Conservation (phyloP, 2,888 invertebrate species). For the Heliothis peltigera region DNA sequence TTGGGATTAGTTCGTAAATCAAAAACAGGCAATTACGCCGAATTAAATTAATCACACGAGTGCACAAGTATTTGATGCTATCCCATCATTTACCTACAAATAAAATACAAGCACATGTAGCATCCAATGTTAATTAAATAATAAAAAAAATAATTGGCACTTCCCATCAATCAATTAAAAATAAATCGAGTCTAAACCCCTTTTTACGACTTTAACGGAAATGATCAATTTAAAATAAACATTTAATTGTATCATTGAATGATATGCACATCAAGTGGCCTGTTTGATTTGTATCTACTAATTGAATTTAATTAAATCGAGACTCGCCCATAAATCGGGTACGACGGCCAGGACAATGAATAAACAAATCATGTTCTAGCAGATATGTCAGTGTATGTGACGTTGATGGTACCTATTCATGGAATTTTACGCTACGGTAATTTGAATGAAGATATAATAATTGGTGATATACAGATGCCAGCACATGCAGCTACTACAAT, state of each 20-base stretch:
- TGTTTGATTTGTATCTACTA: constrained; percentile 71
- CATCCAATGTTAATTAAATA: not conserved
- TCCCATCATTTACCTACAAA: not conserved
- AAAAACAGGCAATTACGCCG: not conserved
- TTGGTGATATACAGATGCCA: no score
- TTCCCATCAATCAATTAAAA: constrained; percentile 31
- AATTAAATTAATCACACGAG: not conserved
- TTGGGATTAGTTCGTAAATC: no score
- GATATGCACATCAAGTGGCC: constrained; percentile 58
- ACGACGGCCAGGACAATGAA: constrained; percentile 34
- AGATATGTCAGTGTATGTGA: constrained; percentile 28
- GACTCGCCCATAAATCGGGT: constrained; percentile 63
- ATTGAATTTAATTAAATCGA: constrained; percentile 70
- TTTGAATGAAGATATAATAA: no score
- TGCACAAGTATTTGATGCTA: not conserved
- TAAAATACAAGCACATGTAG: not conserved
- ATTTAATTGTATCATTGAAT: constrained; percentile 47
- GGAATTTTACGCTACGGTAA: no score
- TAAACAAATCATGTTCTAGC: constrained; percentile 34
- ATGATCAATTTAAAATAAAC: constrained; percentile 49
- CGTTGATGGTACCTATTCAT: not conserved
- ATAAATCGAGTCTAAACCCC: constrained; percentile 21
- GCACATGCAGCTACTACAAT: no score
- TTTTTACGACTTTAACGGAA: constrained; percentile 36
- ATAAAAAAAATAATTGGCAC: constrained; percentile 12